phyloP scores from a whole-genome alignment of 2,888 invertebrate genomes.

The Drosophila emarginata region DNA sequence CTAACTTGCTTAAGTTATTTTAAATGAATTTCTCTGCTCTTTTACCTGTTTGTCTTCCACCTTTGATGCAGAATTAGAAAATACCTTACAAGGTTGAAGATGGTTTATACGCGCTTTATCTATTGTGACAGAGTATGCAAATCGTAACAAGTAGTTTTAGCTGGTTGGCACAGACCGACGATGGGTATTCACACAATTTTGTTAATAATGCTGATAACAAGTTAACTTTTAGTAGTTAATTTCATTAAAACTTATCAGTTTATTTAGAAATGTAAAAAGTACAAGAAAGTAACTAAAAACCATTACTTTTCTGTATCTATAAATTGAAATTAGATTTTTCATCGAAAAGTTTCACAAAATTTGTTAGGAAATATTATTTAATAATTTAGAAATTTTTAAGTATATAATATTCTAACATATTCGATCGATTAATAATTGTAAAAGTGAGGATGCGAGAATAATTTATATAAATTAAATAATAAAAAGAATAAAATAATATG shows the following conservation, averaged over 20 bases:
- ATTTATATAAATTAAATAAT: too few relatives aligned
- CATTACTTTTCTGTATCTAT: not conserved
- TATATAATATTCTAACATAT: too few relatives aligned
- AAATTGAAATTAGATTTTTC: not conserved
- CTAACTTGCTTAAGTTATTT: not conserved
- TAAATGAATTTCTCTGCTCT: too few relatives aligned
- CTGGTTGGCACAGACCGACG: not conserved
- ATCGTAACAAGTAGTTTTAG: constrained; percentile 2
- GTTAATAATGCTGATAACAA: not conserved
- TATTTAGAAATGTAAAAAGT: not conserved
- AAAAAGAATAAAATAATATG: too few relatives aligned
- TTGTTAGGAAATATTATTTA: too few relatives aligned
- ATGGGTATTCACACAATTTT: not conserved
- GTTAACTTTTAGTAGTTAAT: not conserved
- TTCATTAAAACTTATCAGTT: not conserved
- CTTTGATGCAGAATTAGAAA: too few relatives aligned
- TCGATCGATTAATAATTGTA: too few relatives aligned
- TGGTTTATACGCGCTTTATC: not conserved
- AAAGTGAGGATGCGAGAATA: too few relatives aligned
- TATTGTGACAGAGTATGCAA: not conserved
- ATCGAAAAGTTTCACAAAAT: too few relatives aligned
- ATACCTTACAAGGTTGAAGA: too few relatives aligned
- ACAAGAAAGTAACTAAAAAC: not conserved
- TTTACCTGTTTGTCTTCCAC: too few relatives aligned
- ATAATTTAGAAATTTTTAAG: too few relatives aligned